Percentiles rank a stretch among this genome's conserved stretches.
Evolutionary conservation across 2,888 invertebrate genomes (phyloP).

Genomic region (Imbricaverruca yamaguchii): DNA sequence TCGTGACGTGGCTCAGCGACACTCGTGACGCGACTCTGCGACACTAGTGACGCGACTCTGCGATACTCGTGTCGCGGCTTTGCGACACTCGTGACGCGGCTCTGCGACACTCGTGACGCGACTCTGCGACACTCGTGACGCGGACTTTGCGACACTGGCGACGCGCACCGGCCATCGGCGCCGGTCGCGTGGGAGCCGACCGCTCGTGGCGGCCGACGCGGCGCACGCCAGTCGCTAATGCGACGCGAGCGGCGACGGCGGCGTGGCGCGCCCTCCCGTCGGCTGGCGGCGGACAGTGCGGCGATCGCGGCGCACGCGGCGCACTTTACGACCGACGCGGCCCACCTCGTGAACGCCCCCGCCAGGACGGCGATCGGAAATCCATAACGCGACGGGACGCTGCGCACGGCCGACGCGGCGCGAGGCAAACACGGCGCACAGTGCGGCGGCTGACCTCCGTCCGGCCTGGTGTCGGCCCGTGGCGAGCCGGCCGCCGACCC

Average conservation of each 20-base stretch:
- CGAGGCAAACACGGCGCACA: neutral
- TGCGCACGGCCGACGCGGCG: neutral
- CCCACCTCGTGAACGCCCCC: neutral
- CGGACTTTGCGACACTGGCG: too few relatives aligned
- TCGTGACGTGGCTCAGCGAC: too few relatives aligned
- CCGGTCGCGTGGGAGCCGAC: too few relatives aligned
- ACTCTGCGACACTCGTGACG: too few relatives aligned
- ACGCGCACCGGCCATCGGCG: too few relatives aligned
- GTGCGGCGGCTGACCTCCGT: too few relatives aligned
- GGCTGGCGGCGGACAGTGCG: neutral
- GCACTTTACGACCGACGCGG: neutral
- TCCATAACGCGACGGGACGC: conserved; percentile 2
- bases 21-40: too few relatives aligned
- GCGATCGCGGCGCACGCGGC: neutral
- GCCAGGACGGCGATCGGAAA: neutral
- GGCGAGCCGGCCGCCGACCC: neutral
- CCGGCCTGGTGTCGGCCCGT: too few relatives aligned
- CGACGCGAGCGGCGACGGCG: neutral
- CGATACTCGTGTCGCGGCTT: too few relatives aligned
- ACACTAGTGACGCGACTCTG: too few relatives aligned
- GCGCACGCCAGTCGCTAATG: neutral
- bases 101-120: too few relatives aligned
- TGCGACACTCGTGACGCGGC: too few relatives aligned
- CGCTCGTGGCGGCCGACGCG: neutral
- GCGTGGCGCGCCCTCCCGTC: neutral